Evolutionary conservation across 1,140 invertebrate genomes (phyloP).

Genomic region (Nasonia vitripennis): DNA sequence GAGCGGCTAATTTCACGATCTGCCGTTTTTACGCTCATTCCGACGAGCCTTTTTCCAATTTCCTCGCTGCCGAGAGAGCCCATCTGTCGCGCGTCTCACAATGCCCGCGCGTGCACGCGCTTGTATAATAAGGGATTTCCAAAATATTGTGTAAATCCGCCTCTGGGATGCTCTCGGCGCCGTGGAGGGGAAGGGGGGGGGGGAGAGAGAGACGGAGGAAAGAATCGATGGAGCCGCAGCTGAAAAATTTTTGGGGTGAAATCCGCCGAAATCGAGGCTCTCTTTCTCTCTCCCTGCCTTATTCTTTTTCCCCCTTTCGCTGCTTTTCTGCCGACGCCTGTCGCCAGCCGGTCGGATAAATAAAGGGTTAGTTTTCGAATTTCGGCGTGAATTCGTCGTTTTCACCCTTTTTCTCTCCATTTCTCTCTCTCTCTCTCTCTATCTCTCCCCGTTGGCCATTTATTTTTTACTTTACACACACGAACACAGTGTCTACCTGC

Average conservation of each 20-base stretch:
- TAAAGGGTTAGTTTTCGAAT: constrained; percentile 70
- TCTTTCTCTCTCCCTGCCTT: too few species aligned
- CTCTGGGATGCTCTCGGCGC: neutral
- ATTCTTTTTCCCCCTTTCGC: constrained; percentile 1
- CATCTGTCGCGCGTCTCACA: constrained; percentile 68
- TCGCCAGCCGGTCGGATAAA: constrained; percentile 67
- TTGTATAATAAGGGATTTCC: constrained; percentile 73
- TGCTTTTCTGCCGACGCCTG: constrained; percentile 22
- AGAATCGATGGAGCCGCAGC: constrained; percentile 60
- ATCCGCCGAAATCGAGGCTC: constrained; percentile 61
- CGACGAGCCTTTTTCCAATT: constrained; percentile 66
- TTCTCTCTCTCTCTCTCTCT: too few species aligned
- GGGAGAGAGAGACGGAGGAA: neutral
- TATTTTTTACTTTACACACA: constrained; percentile 48
- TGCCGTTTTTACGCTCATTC: constrained; percentile 42
- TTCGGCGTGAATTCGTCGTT: constrained; percentile 52
- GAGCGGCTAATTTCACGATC: constrained; percentile 48
- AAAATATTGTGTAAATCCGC: constrained; percentile 76
- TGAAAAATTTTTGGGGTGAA: constrained; percentile 73
- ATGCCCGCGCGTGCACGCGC: constrained; percentile 21
- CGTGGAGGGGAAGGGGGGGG: neutral
- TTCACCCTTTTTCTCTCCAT: constrained; percentile 17
- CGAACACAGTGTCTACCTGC: neutral
- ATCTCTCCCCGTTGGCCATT: constrained; percentile 39
- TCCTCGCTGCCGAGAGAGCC: constrained; percentile 44